phyloP scores from a whole-genome alignment of 2,113 vertebrate species.

The Amblyopsis rosae region DNA sequence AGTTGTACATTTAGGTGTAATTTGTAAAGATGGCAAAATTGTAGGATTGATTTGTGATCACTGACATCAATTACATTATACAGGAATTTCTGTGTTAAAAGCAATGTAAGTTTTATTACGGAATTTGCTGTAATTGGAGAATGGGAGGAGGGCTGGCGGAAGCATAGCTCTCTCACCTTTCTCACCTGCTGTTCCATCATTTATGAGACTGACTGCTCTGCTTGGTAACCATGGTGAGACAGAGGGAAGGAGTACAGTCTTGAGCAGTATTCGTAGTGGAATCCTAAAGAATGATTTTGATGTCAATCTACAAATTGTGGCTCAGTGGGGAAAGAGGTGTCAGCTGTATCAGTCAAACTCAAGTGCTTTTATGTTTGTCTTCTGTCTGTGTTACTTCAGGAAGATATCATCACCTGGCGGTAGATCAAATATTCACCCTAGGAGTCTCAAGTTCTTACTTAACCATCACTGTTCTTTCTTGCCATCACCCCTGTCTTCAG shows the following conservation, averaged over 20 bases:
- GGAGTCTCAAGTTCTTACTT: constrained; percentile 61
- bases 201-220: constrained; percentile 65
- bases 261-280: constrained; percentile 9
- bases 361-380: background rate
- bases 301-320: background rate
- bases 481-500: constrained; percentile 36
- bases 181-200: constrained; percentile 77
- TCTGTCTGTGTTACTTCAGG: constrained; percentile 46
- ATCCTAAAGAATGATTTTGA: constrained; percentile 18
- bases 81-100: background rate
- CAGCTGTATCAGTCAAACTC: background rate
- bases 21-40: background rate
- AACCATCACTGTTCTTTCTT: constrained; percentile 45
- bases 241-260: constrained; percentile 20
- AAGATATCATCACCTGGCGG: constrained; percentile 63
- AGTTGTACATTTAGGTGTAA: background rate
- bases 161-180: constrained; percentile 73
- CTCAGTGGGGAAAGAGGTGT: background rate
- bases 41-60: background rate
- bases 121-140: constrained; percentile 70
- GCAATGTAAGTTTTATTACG: constrained; percentile 24
- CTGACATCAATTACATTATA: background rate
- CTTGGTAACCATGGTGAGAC: constrained; percentile 73
- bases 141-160: constrained; percentile 48
- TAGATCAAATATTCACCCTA: constrained; percentile 79